These are phyloP conservation scores for Hoplostethus mediterraneus DNA, from an alignment of 2,797 vertebrate species.

Conservation along the genomic window DNA sequence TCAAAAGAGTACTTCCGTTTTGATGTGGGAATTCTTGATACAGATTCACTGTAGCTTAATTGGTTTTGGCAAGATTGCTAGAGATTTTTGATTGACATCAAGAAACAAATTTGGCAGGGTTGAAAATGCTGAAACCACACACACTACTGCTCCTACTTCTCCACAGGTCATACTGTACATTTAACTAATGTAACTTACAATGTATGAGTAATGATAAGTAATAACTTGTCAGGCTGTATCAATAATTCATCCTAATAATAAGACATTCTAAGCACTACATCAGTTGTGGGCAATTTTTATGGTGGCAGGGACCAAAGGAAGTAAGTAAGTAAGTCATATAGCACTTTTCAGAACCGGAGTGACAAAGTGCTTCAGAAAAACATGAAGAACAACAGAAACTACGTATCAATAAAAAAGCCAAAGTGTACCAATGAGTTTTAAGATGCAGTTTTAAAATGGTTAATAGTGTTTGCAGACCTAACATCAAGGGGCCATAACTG, in stretches of 20 bases:
- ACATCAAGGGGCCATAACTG: no score
- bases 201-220: constrained; percentile 9
- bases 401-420: no score
- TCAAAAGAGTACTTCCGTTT: constrained; percentile 66
- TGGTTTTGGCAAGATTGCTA: constrained; percentile 80
- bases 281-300: not conserved
- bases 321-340: no score
- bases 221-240: not conserved
- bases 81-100: constrained; percentile 79
- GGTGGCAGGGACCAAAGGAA: not conserved
- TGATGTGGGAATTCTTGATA: constrained; percentile 67
- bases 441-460: no score
- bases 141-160: not conserved
- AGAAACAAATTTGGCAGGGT: constrained; percentile 66
- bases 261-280: not conserved
- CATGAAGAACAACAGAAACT: no score
- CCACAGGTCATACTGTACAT: constrained; percentile 10
- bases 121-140: constrained; percentile 50
- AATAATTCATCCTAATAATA: not conserved
- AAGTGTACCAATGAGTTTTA: no score
- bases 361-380: no score
- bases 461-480: no score
- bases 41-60: constrained; percentile 79
- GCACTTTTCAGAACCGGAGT: no score
- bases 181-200: constrained; percentile 9